Base-by-base conservation (phyloP, 2,797 vertebrate genomes). In the Menidia menidia region DNA sequence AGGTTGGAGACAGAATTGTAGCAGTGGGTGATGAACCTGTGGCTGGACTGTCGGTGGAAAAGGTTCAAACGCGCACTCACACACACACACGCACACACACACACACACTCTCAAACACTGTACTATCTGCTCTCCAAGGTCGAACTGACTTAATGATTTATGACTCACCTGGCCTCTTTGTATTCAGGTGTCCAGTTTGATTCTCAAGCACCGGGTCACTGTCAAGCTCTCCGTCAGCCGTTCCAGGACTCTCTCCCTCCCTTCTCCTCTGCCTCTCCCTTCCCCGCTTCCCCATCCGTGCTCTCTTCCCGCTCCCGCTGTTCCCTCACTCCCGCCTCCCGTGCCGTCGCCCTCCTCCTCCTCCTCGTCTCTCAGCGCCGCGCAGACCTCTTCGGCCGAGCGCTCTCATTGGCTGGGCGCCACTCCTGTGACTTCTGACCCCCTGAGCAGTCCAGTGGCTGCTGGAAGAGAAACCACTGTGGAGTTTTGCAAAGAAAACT, bases 401-500 rank as follows among this genome's bases (percentile, higher is more conserved):
- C 90, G 35, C 47, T 85, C 91, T 74, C 95, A 94, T 82, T 94
- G 94, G 73, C 91, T 87, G 1, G 93, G 91, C 43, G 91, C 95
- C 13, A 87, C 91, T 3, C 84, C 91, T 1, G 81, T 93, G 80
- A 82, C 91, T 47, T 93, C 94, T 39, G 96, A 97, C 64, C 95
- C 93, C 60, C 68, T 92, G 56, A 95, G 90, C 52, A 95, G 96
- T 80, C 95, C 95, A 11, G 93, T 99, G 33, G 92, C 95, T 73
- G 92, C 97, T 56, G 97, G 97, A 73, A 96, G 90, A 58, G 94
- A 97, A 90, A 97, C 93, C 63, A 95, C 92, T 6, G 95, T 98
- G 48, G 96, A 97, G 82, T 96, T 99, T 84, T 95, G 91, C 70
- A 98, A 97, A 92, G 97, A 96, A 14, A 93, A 89, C 1, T 91